phyloP scores from a whole-genome alignment of 1,140 invertebrate species.

The Drosophila kohkoa region DNA sequence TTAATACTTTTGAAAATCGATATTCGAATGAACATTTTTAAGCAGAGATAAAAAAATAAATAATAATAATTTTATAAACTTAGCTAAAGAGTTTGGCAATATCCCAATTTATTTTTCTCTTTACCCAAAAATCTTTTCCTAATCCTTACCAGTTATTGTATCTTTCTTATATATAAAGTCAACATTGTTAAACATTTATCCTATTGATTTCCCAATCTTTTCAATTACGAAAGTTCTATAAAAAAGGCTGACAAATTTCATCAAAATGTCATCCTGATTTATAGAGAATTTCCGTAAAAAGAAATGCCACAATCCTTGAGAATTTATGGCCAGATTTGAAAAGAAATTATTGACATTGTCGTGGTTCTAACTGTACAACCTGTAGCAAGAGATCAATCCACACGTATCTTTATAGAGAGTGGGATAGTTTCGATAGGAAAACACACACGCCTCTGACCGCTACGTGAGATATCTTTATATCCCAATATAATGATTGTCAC shows the following conservation, averaged over 20 bases:
- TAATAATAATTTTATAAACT: no score
- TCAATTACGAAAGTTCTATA: neutral
- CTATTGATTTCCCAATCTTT: neutral
- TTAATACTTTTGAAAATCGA: no score
- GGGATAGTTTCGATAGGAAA: no score
- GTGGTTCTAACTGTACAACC: neutral
- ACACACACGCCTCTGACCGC: constrained; percentile 8
- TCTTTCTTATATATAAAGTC: no score
- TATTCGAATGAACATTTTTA: no score
- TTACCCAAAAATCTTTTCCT: no score
- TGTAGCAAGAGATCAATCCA: neutral
- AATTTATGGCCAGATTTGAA: neutral
- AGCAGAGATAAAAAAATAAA: no score
- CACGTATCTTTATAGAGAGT: constrained; percentile 6
- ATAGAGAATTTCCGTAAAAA: neutral
- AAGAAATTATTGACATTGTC: neutral
- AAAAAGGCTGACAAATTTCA: neutral
- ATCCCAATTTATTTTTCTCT: no score
- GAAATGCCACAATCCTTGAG: neutral
- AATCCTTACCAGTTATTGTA: no score
- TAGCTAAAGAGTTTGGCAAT: no score
- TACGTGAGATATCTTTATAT: constrained; percentile 42
- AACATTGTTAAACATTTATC: no score
- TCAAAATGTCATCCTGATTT: neutral
- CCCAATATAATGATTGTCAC: constrained; percentile 56